Conservation (phyloP, 2,888 invertebrate species). For the Habroteleia sp. region DNA sequence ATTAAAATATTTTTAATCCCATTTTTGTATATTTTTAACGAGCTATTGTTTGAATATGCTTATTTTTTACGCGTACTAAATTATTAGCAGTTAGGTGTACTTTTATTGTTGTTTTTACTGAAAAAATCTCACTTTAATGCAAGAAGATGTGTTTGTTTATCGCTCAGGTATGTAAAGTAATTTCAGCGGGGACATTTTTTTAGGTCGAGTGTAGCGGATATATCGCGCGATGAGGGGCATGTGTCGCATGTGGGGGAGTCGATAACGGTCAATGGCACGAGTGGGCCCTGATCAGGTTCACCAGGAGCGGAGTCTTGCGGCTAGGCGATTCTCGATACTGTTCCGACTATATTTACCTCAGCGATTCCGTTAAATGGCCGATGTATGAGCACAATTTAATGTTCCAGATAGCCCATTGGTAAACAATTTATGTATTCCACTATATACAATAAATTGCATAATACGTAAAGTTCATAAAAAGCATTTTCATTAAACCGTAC, state of each 20-base stretch:
- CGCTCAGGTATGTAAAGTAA: slow-evolving; percentile 45
- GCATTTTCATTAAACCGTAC: no score
- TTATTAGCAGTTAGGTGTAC: no score
- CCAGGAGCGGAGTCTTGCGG: slow-evolving; percentile 75
- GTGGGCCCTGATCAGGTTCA: slow-evolving; percentile 76
- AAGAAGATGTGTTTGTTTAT: slow-evolving; percentile 34
- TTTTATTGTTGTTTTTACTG: no score
- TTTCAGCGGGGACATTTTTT: slow-evolving; percentile 37
- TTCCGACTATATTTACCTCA: slow-evolving; percentile 68
- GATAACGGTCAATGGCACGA: slow-evolving; percentile 81
- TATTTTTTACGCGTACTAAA: no score
- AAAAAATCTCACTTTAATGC: slow-evolving; percentile 22
- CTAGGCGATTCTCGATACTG: slow-evolving; percentile 73
- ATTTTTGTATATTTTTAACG: no score
- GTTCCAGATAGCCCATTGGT: slow-evolving; percentile 14
- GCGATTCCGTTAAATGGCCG: slow-evolving; percentile 62
- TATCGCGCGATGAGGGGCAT: slow-evolving; percentile 47
- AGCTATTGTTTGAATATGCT: no score
- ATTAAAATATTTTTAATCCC: no score
- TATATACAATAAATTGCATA: no score
- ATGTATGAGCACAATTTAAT: slow-evolving; percentile 43
- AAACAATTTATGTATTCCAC: no score
- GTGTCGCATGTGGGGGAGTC: slow-evolving; percentile 77
- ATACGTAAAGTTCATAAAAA: no score
- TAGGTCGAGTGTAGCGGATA: slow-evolving; percentile 50